Evolutionary conservation across 2,113 vertebrate species (phyloP).

Genomic region (Poeciliopsis retropinna): DNA sequence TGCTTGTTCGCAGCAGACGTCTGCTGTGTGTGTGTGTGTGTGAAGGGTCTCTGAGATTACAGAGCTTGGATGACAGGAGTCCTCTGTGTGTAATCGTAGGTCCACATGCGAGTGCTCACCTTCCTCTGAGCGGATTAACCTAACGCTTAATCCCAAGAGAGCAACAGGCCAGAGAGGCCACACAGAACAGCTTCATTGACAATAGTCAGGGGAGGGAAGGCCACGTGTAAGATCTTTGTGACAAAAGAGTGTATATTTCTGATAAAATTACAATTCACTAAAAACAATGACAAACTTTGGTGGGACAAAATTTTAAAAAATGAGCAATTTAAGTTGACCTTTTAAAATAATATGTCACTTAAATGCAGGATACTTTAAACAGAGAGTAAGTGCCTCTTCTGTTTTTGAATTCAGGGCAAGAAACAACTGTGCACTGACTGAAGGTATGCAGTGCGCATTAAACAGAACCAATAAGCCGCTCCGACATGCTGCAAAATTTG

Average conservation of each 20-base stretch:
- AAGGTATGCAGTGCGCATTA: slow-evolving; percentile 18
- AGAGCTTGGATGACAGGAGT: slow-evolving; percentile 77
- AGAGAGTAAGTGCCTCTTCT: neutral
- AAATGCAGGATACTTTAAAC: slow-evolving; percentile 2
- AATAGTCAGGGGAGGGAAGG: slow-evolving; percentile 53
- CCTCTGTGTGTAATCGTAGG: slow-evolving; percentile 85
- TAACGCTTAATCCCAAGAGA: slow-evolving; percentile 81
- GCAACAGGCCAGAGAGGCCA: slow-evolving; percentile 79
- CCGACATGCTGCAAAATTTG: slow-evolving; percentile 24
- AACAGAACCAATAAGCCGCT: slow-evolving; percentile 28
- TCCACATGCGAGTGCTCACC: slow-evolving; percentile 81
- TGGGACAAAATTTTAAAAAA: neutral
- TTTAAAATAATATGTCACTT: neutral
- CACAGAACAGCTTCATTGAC: slow-evolving; percentile 78
- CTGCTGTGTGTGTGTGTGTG: slow-evolving; percentile 40
- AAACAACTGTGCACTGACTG: slow-evolving; percentile 27
- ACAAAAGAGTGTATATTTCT: neutral
- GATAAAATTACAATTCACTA: slow-evolving; percentile 9
- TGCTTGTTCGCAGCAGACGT: slow-evolving; percentile 21
- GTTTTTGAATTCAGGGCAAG: slow-evolving; percentile 9
- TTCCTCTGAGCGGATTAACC: slow-evolving; percentile 82
- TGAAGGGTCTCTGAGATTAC: slow-evolving; percentile 80
- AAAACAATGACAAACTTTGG: slow-evolving; percentile 21
- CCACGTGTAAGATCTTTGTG: slow-evolving; percentile 39
- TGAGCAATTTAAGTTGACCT: no score